A percentile compares a stretch with the other conserved stretches of the same genome.
These are phyloP conservation scores for Myrmecophaga tridactyla DNA, from an alignment of 2,113 vertebrate species.

Conservation along the genomic window DNA sequence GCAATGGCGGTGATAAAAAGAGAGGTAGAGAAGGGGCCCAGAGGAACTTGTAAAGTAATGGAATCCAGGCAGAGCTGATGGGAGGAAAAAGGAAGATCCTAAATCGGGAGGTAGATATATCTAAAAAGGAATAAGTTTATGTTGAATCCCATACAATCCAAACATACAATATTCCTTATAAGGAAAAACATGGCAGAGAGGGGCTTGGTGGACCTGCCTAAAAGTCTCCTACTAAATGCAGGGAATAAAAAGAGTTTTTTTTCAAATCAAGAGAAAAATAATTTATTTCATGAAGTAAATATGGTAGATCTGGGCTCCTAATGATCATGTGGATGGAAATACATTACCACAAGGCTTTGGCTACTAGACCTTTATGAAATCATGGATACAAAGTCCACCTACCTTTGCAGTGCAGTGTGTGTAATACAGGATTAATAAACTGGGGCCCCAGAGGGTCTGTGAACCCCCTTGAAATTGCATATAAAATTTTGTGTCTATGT, in stretches of 20 bases:
- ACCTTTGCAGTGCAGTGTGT: neutral
- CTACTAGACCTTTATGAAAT: neutral
- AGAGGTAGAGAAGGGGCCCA: neutral
- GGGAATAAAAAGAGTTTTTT: neutral
- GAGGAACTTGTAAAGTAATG: neutral
- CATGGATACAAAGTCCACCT: neutral
- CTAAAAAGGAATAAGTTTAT: neutral
- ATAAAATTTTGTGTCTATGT: neutral
- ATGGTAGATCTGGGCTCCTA: neutral
- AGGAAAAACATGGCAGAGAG: neutral
- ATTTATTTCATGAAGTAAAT: neutral
- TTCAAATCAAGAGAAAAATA: neutral
- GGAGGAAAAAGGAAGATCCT: neutral
- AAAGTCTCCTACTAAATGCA: neutral
- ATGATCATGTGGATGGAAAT: neutral
- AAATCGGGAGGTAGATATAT: neutral
- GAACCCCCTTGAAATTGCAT: neutral
- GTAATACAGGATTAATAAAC: no score
- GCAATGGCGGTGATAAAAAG: neutral
- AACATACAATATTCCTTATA: neutral
- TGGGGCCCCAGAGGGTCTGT: neutral
- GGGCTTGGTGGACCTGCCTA: neutral
- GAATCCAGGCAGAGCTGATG: neutral
- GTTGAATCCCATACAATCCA: neutral
- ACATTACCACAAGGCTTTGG: neutral